Conservation (phyloP, 2,113 vertebrate genomes). For the Romanogobio albipinnatus region DNA sequence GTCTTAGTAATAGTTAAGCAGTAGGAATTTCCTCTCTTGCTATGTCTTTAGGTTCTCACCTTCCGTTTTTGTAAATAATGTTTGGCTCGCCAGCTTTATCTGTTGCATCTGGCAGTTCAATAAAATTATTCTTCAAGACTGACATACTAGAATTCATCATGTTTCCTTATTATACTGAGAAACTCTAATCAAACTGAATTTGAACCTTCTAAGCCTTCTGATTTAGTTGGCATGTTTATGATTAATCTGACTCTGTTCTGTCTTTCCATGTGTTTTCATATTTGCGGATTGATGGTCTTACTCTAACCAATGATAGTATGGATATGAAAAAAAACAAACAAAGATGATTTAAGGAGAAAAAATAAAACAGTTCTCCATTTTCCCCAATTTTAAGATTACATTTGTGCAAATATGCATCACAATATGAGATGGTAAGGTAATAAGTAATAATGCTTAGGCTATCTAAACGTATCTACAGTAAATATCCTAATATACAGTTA, state of each 20-base stretch:
- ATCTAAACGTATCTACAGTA: neutral
- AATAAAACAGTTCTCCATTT: no score
- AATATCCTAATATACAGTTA: no score
- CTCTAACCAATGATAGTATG: neutral
- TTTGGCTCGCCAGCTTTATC: constrained; percentile 56
- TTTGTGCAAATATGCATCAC: no score
- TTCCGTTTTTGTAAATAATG: constrained; percentile 65
- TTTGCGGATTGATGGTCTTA: neutral
- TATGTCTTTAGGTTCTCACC: constrained; percentile 56
- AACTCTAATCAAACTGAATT: neutral
- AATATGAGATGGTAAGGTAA: no score
- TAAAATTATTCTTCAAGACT: constrained; percentile 48
- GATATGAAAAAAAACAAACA: neutral
- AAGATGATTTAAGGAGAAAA: neutral
- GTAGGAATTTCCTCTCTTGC: constrained; percentile 30
- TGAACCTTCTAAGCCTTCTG: neutral
- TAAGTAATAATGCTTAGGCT: neutral
- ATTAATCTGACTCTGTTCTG: neutral
- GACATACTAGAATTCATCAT: neutral
- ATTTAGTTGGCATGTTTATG: neutral
- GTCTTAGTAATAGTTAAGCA: constrained; percentile 39
- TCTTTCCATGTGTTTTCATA: neutral
- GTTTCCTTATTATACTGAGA: constrained; percentile 4
- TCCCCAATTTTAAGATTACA: no score
- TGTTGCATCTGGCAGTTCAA: constrained; percentile 52